Conservation (phyloP, 64 coral and sea anemone species). For the Stichodactyla mertensii region DNA sequence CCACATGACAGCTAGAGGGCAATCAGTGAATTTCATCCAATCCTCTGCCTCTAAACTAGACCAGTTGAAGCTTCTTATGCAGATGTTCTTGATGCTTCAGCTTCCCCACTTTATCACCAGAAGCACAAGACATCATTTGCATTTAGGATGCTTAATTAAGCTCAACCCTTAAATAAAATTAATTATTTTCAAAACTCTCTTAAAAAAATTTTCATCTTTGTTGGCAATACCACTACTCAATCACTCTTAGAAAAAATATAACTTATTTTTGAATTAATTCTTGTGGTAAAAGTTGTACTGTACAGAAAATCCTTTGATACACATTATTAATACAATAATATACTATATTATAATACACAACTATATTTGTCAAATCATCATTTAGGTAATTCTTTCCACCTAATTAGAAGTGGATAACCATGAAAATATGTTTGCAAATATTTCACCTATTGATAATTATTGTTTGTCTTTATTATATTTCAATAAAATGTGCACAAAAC, state of each 20-base stretch:
- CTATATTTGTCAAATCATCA: not conserved
- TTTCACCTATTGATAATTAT: not conserved
- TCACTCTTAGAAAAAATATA: not conserved
- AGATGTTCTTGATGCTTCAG: too few relatives aligned
- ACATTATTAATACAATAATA: not conserved
- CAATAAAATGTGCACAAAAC: not conserved
- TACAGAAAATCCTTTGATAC: conserved; percentile 1
- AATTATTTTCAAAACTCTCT: too few relatives aligned
- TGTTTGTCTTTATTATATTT: not conserved
- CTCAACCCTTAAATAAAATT: too few relatives aligned
- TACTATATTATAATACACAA: conserved; percentile 4
- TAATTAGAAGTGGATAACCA: not conserved
- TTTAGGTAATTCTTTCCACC: not conserved
- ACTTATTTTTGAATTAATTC: conserved; percentile 10
- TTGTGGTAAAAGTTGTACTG: not conserved
- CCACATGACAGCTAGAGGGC: too few relatives aligned
- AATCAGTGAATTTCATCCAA: too few relatives aligned
- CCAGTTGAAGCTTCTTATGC: too few relatives aligned
- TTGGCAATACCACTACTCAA: not conserved
- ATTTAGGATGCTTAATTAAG: too few relatives aligned
- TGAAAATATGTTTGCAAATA: not conserved
- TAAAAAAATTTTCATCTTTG: too few relatives aligned
- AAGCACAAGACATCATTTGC: too few relatives aligned
- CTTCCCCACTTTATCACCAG: too few relatives aligned
- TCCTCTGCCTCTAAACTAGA: too few relatives aligned